A percentile compares a stretch with the other conserved stretches of the same genome.
Conservation (phyloP, 2,888 invertebrate species). For the Notocelia uddmanniana region DNA sequence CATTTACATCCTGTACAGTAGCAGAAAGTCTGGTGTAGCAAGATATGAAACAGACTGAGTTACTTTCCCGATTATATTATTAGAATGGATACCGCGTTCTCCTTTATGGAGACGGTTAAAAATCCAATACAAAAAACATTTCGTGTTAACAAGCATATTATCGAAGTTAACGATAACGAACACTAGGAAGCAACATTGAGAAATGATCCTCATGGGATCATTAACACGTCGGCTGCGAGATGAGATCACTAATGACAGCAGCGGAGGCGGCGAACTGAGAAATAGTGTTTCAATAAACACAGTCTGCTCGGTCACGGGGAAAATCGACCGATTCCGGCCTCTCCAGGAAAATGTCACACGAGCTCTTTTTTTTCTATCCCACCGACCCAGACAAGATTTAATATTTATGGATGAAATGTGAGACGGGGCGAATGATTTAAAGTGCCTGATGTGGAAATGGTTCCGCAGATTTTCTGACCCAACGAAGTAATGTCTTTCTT, state of each 20-base stretch:
- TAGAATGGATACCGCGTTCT: no score
- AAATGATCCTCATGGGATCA: conserved; percentile 48
- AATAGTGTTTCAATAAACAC: conserved; percentile 84
- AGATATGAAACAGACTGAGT: background rate
- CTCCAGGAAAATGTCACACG: conserved; percentile 79
- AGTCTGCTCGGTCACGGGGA: conserved; percentile 77
- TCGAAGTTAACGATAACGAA: conserved; percentile 7
- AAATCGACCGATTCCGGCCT: conserved; percentile 83
- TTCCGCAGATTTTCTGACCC: conserved; percentile 84
- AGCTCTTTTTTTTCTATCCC: conserved; percentile 80
- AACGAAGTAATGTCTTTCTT: conserved; percentile 81
- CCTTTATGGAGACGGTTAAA: background rate
- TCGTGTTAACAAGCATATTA: conserved; percentile 2
- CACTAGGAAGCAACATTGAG: conserved; percentile 36
- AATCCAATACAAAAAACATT: background rate
- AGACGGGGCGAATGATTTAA: conserved; percentile 84
- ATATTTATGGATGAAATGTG: conserved; percentile 86
- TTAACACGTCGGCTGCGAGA: conserved; percentile 50
- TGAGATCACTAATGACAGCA: conserved; percentile 65
- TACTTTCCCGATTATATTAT: no score
- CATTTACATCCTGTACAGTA: no score
- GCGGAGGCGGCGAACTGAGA: conserved; percentile 74
- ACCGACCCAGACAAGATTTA: conserved; percentile 80
- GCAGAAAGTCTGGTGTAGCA: no score
- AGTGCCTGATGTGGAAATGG: conserved; percentile 84